Evolutionary conservation across 2,113 vertebrate species (phyloP).

Genomic region (Ancistrus triradiatus): DNA sequence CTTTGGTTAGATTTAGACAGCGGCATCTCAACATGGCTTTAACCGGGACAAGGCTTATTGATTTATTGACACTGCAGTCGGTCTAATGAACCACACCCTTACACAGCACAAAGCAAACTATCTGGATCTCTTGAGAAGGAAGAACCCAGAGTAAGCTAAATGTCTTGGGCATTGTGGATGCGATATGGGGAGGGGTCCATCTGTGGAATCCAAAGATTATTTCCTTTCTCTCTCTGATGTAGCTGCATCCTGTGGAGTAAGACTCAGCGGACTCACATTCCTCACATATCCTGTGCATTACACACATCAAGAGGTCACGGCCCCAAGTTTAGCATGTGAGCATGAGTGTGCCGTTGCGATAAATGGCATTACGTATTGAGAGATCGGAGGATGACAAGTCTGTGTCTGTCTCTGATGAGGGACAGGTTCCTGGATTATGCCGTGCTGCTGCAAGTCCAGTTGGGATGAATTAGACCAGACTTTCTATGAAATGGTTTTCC

Average conservation of each 20-base stretch:
- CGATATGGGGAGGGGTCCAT: neutral
- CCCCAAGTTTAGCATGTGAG: no score
- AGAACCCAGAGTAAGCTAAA: neutral
- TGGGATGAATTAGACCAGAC: no score
- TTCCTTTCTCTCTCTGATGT: constrained; percentile 33
- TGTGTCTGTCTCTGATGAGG: no score
- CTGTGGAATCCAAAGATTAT: neutral
- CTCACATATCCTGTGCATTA: constrained; percentile 21
- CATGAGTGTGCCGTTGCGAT: no score
- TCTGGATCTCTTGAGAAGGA: neutral
- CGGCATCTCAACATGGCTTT: neutral
- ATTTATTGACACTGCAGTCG: constrained; percentile 29
- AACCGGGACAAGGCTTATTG: constrained; percentile 11
- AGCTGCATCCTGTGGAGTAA: constrained; percentile 22
- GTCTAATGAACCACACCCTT: constrained; percentile 21
- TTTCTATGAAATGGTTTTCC: no score
- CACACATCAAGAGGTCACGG: constrained; percentile 23
- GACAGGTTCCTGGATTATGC: no score
- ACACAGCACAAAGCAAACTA: neutral
- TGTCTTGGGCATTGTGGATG: neutral
- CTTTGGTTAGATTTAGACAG: neutral
- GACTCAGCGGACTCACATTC: constrained; percentile 40
- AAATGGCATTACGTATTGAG: no score
- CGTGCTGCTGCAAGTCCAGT: no score
- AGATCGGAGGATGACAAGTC: no score